phyloP scores from a whole-genome alignment of 2,888 invertebrate species.

The Meliscaeva auricollis region DNA sequence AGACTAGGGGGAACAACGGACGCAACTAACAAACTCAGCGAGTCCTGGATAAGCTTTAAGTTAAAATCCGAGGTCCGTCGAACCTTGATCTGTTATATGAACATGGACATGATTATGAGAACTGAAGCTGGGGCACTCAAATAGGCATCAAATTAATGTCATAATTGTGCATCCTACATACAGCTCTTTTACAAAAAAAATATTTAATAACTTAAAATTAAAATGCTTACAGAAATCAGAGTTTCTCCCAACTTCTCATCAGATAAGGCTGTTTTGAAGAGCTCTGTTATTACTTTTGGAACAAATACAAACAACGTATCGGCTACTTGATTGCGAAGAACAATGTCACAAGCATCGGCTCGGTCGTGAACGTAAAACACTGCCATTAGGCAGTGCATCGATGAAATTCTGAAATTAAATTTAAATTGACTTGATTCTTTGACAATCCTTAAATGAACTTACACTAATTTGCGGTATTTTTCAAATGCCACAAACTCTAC shows the following conservation, averaged over 20 bases:
- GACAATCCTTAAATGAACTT: conserved; percentile 70
- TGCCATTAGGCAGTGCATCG: conserved; percentile 87
- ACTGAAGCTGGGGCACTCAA: no score
- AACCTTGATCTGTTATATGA: no score
- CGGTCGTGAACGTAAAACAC: conserved; percentile 87
- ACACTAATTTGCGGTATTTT: conserved; percentile 88
- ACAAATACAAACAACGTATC: conserved; percentile 86
- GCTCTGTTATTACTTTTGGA: conserved; percentile 86
- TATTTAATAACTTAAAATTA: no score
- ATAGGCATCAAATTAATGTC: no score
- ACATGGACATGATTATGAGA: no score
- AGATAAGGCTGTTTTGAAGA: conserved; percentile 84
- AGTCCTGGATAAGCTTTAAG: no score
- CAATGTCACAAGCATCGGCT: conserved; percentile 85
- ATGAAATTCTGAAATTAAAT: conserved; percentile 82
- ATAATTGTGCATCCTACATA: no score
- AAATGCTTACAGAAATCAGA: conserved; percentile 85
- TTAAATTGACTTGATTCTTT: background rate
- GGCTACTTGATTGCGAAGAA: conserved; percentile 85
- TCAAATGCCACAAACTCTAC: conserved; percentile 88
- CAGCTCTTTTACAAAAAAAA: no score
- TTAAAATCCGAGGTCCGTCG: no score
- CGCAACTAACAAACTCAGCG: no score
- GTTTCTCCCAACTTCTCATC: conserved; percentile 86
- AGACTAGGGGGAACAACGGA: no score